phyloP scores from a whole-genome alignment of 2,888 invertebrate species.

The Parnassius apollo region DNA sequence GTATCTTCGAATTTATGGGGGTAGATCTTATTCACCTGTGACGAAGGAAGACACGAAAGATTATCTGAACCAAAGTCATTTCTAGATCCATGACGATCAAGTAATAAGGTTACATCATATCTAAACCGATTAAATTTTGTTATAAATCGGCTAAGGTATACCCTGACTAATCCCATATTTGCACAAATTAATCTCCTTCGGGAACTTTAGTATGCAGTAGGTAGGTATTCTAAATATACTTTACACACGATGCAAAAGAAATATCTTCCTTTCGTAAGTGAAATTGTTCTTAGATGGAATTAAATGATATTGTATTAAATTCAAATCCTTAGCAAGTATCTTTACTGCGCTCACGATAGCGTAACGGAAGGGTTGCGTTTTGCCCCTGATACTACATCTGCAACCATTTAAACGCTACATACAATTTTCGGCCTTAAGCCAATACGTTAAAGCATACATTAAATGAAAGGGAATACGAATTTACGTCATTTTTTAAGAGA shows the following conservation, averaged over 20 bases:
- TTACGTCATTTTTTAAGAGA: neutral
- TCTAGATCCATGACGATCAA: too few species aligned
- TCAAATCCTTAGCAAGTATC: conserved; percentile 19
- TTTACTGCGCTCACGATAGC: conserved; percentile 53
- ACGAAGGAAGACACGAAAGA: too few species aligned
- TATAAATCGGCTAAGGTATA: too few species aligned
- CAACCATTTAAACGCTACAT: conserved; percentile 27
- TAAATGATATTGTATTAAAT: conserved; percentile 17
- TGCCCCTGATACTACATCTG: conserved; percentile 43
- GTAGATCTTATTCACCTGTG: too few species aligned
- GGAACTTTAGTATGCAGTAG: too few species aligned
- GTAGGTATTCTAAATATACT: too few species aligned
- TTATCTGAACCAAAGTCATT: too few species aligned
- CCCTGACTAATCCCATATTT: too few species aligned
- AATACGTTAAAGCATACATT: conserved; percentile 9
- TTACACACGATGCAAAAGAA: neutral
- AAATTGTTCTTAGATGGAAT: conserved; percentile 18
- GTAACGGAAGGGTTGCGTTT: conserved; percentile 67
- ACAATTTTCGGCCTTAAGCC: conserved; percentile 20
- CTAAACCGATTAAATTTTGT: too few species aligned
- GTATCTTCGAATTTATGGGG: too few species aligned
- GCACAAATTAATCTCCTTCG: neutral
- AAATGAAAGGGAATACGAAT: neutral
- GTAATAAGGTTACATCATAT: too few species aligned
- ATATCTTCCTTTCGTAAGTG: neutral